Percentiles rank a stretch among this genome's conserved stretches.
These are phyloP conservation scores for Amitus sp. DNA, from an alignment of 2,888 invertebrate species.

Conservation along the genomic window DNA sequence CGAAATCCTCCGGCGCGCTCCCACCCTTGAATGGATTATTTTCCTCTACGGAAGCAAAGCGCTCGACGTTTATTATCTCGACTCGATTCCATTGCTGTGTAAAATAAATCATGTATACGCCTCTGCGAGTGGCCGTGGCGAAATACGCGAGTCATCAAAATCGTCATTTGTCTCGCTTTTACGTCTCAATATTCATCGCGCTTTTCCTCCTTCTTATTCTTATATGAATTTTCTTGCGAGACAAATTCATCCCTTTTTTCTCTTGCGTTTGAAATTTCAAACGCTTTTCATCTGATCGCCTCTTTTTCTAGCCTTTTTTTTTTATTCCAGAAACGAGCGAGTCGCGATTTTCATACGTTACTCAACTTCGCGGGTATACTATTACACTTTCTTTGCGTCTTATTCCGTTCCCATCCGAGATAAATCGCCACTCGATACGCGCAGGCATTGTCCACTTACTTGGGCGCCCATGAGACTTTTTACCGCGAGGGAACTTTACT, in stretches of 20 bases:
- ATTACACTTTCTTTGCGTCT: constrained; percentile 37
- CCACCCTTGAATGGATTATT: no score
- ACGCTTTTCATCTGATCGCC: constrained; percentile 28
- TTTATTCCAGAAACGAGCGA: constrained; percentile 31
- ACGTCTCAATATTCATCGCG: no score
- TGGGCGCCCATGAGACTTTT: background rate
- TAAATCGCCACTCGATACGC: background rate
- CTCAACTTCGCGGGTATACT: constrained; percentile 38
- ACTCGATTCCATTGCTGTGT: no score
- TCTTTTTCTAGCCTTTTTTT: constrained; percentile 22
- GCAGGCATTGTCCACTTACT: background rate
- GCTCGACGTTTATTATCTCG: background rate
- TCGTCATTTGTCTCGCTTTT: no score
- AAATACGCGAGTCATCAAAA: background rate
- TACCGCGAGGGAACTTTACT: no score
- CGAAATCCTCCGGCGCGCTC: no score
- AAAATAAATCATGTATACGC: background rate
- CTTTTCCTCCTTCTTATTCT: no score
- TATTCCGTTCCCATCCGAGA: constrained; percentile 3
- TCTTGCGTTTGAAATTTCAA: constrained; percentile 38
- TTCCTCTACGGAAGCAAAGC: no score
- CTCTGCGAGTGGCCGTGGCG: background rate
- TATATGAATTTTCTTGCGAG: constrained; percentile 18
- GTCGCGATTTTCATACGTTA: constrained; percentile 36
- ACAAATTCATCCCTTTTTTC: constrained; percentile 8